Percentiles rank a stretch among this genome's conserved stretches.
Evolutionary conservation across 2,797 vertebrate species (phyloP).

Genomic region (Tolypeutes matacus): DNA sequence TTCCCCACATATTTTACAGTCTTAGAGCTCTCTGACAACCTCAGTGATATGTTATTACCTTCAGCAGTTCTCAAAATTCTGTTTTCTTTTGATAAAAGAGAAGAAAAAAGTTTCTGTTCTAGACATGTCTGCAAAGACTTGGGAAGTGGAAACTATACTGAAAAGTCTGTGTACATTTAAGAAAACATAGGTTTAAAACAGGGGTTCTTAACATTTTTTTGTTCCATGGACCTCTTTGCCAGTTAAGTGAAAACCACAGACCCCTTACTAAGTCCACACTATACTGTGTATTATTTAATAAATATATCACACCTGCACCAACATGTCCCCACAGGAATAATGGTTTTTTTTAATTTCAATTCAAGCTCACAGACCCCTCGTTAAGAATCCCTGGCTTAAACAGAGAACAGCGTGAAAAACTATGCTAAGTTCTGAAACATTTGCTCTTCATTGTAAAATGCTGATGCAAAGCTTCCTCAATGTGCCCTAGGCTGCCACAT

Average conservation of each 20-base stretch:
- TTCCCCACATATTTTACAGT: no score
- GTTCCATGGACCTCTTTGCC: no score
- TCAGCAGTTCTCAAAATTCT: not conserved
- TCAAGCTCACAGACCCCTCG: no score
- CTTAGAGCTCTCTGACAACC: not conserved
- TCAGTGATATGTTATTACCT: not conserved
- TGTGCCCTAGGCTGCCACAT: constrained; percentile 8
- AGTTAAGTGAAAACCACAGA: no score
- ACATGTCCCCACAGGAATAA: no score
- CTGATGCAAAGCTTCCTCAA: constrained; percentile 62
- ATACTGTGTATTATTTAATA: no score
- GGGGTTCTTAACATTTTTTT: no score
- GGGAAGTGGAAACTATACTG: not conserved
- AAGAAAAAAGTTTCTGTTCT: not conserved
- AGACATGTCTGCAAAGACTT: not conserved
- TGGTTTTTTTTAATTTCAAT: no score
- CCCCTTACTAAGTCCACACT: no score
- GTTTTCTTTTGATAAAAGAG: not conserved
- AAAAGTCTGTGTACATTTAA: not conserved
- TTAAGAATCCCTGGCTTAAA: not conserved
- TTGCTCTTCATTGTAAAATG: constrained; percentile 7
- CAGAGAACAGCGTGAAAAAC: not conserved
- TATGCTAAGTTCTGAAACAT: constrained; percentile 18
- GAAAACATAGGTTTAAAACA: not conserved
- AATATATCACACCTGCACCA: no score